Evolutionary conservation across 2,113 vertebrate species (phyloP), one percentile per base, ranked within the genome.

Genomic region (Enhydra lutris): DNA sequence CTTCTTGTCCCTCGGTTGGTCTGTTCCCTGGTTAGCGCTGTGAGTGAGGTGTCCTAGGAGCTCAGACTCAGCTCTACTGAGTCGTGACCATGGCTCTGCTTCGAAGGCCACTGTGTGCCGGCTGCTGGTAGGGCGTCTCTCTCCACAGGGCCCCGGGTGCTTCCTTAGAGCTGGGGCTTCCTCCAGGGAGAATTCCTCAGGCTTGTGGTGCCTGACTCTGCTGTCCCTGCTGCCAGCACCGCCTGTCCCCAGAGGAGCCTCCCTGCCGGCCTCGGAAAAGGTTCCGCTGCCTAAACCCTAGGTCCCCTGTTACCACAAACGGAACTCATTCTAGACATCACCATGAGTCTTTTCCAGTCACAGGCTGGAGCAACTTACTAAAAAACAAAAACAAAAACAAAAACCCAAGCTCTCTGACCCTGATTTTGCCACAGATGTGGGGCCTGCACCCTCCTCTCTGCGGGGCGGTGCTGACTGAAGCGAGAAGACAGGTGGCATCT

Each of bases 1-100:
- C 61, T 36, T 31, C 47, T 17, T 18, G 65, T 50, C 50, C 65
- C 73, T 76, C 0, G 12, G 39, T 2, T 3, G 11, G 61, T 76
- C 21, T 76, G 80, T 50, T 59, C 87, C 50, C 63, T 24, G 42
- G 67, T 63, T 13, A 63, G 63, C n/a, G 71, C 45, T 31, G 50
- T 47, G 42, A 94, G 57, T 21, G 42, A 82, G 61, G 52, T 15
- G 78, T 50, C 59, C 50, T 18, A 6, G 7, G 50, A 76, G 42
- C 18, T 50, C 50, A 21, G 97, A 97, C 98, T 98, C 97, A 86
- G 91, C 26, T 90, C 93, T 81, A 52, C 97, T 63, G 94, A 96
- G 94, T 96, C 8, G 98, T 95, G 98, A 88, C 85, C 47, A 83
- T 47, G 96, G 96, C 91, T 13, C 80, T 80, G 97, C 98, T 98